Evolutionary conservation across 1,140 invertebrate genomes (phyloP).

Genomic region (Saccostrea glomerata): DNA sequence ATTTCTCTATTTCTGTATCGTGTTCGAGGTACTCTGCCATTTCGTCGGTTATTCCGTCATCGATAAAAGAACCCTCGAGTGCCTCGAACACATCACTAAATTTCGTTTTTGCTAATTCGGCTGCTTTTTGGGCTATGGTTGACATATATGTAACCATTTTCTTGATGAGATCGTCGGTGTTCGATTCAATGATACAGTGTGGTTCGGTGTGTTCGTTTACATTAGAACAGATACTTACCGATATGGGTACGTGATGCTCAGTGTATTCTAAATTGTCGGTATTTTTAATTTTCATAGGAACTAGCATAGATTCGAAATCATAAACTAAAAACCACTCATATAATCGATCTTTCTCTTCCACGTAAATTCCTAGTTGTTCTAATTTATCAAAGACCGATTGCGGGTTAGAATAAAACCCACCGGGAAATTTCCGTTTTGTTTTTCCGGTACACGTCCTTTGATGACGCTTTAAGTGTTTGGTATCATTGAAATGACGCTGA

Average conservation of each 20-base stretch:
- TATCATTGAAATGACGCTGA: constrained; percentile 26
- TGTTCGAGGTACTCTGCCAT: background rate
- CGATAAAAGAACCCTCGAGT: background rate
- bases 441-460: background rate
- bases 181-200: constrained; percentile 41
- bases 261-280: constrained; percentile 20
- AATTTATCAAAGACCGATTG: constrained; percentile 9
- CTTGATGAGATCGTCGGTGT: constrained; percentile 4
- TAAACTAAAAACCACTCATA: constrained; percentile 38
- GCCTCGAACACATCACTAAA: constrained; percentile 12
- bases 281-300: background rate
- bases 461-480: background rate
- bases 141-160: constrained; percentile 17
- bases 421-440: constrained; percentile 32
- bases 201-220: background rate
- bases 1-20: background rate
- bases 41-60: background rate
- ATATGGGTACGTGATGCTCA: constrained; percentile 35
- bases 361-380: constrained; percentile 8
- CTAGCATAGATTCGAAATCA: constrained; percentile 45
- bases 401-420: constrained; percentile 16
- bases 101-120: background rate
- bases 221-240: constrained; percentile 49
- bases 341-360: background rate
- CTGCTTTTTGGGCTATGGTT: background rate